A percentile compares a stretch with the other conserved stretches of the same genome.
These are phyloP conservation scores for Procambarus clarkii DNA, from an alignment of 1,140 invertebrate genomes.

Conservation along the genomic window DNA sequence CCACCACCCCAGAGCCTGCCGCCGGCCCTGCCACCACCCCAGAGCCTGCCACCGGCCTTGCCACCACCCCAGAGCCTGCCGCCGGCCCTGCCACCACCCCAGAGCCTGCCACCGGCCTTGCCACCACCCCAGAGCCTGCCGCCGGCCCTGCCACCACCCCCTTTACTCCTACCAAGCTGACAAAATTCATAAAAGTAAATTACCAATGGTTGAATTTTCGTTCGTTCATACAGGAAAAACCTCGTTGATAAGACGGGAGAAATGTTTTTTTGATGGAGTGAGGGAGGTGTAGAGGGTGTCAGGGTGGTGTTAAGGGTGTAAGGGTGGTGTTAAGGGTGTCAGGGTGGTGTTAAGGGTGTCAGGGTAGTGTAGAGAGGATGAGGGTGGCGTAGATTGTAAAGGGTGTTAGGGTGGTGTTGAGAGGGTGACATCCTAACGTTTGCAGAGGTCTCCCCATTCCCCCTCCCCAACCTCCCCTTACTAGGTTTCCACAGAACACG, in stretches of 20 bases:
- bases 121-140: too few relatives aligned
- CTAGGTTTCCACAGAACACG: too few relatives aligned
- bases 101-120: too few relatives aligned
- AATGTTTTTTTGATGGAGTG: not conserved
- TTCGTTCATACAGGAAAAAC: too few relatives aligned
- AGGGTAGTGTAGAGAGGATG: not conserved
- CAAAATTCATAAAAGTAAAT: too few relatives aligned
- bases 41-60: too few relatives aligned
- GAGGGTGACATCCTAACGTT: not conserved
- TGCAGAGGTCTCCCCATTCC: too few relatives aligned
- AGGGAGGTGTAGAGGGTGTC: not conserved
- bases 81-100: too few relatives aligned
- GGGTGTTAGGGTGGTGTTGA: not conserved
- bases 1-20: conserved; percentile 50
- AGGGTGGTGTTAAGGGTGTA: not conserved
- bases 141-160: not conserved
- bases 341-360: not conserved
- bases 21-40: not conserved
- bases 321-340: not conserved
- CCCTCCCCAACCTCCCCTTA: too few relatives aligned
- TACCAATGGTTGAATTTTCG: too few relatives aligned
- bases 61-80: not conserved
- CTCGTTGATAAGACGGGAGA: too few relatives aligned
- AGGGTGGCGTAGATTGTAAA: not conserved
- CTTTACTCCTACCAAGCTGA: not conserved